These are phyloP conservation scores for Tyrannus savana DNA, from an alignment of 2,113 vertebrate genomes.

Conservation along the genomic window DNA sequence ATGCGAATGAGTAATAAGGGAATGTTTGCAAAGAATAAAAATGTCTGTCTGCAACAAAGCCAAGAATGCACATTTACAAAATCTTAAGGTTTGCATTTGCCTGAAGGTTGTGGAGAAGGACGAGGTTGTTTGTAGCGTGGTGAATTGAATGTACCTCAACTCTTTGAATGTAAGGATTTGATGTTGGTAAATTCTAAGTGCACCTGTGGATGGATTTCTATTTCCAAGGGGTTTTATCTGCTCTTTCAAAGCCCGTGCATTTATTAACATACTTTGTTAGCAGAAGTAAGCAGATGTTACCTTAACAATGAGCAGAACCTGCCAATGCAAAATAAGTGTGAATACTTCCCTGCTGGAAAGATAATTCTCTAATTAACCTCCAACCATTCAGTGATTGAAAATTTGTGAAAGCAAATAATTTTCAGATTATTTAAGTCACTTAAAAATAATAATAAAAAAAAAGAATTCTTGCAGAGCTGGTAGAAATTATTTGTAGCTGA, in stretches of 20 bases:
- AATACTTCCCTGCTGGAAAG: constrained; percentile 27
- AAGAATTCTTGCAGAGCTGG: background rate
- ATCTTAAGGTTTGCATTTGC: background rate
- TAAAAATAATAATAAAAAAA: constrained; percentile 9
- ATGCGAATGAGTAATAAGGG: background rate
- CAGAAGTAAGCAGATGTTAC: background rate
- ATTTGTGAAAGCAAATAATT: constrained; percentile 17
- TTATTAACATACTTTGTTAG: background rate
- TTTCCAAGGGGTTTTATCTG: background rate
- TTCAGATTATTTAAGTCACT: constrained; percentile 35
- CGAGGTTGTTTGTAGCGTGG: background rate
- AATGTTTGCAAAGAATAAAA: background rate
- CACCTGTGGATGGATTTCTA: background rate
- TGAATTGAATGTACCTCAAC: background rate
- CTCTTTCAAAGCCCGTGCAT: background rate
- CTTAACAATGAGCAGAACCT: background rate
- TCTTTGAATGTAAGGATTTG: background rate
- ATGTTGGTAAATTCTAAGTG: background rate
- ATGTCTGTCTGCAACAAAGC: background rate
- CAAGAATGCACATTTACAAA: background rate
- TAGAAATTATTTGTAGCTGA: background rate
- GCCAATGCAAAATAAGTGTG: background rate
- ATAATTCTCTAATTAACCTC: constrained; percentile 44
- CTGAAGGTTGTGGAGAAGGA: background rate
- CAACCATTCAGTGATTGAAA: constrained; percentile 24